These are phyloP conservation scores for Mola mola DNA, from an alignment of 2,113 vertebrate genomes.

Conservation along the genomic window DNA sequence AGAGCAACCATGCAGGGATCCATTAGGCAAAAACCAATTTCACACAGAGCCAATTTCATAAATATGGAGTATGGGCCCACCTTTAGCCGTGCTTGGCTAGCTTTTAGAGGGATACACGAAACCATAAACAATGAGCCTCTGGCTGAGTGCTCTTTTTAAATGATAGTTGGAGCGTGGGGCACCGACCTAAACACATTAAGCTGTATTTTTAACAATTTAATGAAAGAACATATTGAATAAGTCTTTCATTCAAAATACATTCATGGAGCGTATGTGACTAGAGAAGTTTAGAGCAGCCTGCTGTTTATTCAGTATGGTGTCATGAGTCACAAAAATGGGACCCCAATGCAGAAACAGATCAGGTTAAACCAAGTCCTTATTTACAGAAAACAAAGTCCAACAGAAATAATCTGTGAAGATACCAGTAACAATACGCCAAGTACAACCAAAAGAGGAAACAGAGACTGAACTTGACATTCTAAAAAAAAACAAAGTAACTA, in stretches of 20 bases:
- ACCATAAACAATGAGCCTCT: constrained; percentile 79
- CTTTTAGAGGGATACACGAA: constrained; percentile 82
- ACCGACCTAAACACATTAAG: constrained; percentile 55
- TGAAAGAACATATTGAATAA: constrained; percentile 49
- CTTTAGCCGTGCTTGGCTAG: constrained; percentile 78
- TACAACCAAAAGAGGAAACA: too few species aligned
- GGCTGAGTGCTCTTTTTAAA: constrained; percentile 66
- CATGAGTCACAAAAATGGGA: too few species aligned
- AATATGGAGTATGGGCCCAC: constrained; percentile 83
- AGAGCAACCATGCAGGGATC: constrained; percentile 81
- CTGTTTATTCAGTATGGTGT: constrained; percentile 6
- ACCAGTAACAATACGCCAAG: too few species aligned
- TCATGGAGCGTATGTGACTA: constrained; percentile 33
- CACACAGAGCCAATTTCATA: constrained; percentile 86
- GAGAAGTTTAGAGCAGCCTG: constrained; percentile 17
- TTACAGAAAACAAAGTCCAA: too few species aligned
- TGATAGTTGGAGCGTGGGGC: constrained; percentile 67
- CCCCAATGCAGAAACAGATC: too few species aligned
- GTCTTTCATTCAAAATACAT: constrained; percentile 39
- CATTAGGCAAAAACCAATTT: constrained; percentile 88
- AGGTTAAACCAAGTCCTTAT: too few species aligned
- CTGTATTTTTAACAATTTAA: constrained; percentile 61
- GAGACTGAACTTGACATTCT: too few species aligned
- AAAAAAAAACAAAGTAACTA: too few species aligned
- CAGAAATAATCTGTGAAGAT: too few species aligned